A percentile compares a stretch with the other conserved stretches of the same genome.
These are phyloP conservation scores for Macrophya alboannulata DNA, from an alignment of 2,888 invertebrate species.

Conservation along the genomic window DNA sequence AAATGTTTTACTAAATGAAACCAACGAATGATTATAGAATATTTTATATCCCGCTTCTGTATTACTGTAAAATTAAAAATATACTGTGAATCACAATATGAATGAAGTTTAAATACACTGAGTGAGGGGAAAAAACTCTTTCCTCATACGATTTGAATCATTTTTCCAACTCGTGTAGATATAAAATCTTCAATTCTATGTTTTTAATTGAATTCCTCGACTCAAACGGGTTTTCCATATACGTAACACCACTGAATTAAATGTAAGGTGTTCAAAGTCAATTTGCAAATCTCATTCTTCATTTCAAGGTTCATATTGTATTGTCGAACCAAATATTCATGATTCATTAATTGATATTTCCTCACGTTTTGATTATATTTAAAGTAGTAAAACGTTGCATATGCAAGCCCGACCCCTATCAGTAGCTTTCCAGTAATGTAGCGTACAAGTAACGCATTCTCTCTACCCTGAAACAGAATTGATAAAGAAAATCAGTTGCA, in stretches of 20 bases:
- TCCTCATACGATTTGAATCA: background rate
- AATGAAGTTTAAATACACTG: background rate
- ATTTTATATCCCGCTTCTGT: background rate
- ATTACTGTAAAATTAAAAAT: background rate
- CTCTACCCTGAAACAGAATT: conserved; percentile 82
- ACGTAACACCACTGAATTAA: no score
- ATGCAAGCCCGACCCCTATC: conserved; percentile 81
- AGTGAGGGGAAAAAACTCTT: background rate
- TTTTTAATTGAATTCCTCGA: no score
- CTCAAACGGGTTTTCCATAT: no score
- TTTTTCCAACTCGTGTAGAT: background rate
- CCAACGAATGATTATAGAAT: background rate
- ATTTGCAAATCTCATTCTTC: no score
- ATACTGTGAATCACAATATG: background rate
- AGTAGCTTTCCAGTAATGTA: conserved; percentile 85
- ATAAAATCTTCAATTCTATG: background rate
- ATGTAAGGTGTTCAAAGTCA: no score
- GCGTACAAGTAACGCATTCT: conserved; percentile 83
- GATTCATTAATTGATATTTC: conserved; percentile 1
- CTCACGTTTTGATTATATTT: conserved; percentile 91
- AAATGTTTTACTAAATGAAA: background rate
- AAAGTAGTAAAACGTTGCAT: conserved; percentile 87
- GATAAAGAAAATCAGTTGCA: background rate
- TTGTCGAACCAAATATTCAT: background rate
- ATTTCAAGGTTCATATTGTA: background rate